These are phyloP conservation scores for Myotis lucifugus DNA, from an alignment of 2,113 vertebrate species.

Conservation along the genomic window DNA sequence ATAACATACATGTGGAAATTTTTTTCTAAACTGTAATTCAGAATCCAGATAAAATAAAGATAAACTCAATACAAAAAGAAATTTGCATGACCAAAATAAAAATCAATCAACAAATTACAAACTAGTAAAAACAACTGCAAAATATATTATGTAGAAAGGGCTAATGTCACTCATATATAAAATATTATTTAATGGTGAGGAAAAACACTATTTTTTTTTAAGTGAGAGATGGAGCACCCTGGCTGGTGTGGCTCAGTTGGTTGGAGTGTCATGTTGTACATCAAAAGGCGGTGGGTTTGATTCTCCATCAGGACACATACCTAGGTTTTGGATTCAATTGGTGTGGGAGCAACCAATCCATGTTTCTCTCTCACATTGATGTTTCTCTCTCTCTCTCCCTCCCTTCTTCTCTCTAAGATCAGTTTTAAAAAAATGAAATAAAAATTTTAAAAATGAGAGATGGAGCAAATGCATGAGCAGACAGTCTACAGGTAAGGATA, in stretches of 20 bases:
- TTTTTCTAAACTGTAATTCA: background rate
- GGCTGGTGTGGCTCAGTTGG: no score
- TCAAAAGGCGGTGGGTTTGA: background rate
- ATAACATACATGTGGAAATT: background rate
- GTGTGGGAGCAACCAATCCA: background rate
- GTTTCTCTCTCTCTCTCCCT: background rate
- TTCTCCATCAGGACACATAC: background rate
- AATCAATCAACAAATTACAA: constrained; percentile 34
- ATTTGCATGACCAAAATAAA: constrained; percentile 16
- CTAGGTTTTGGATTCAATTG: no score
- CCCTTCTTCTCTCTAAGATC: background rate
- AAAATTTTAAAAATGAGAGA: background rate
- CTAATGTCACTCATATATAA: background rate
- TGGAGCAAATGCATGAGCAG: background rate
- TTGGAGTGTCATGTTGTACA: background rate
- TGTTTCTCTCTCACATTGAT: background rate
- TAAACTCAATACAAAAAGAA: background rate
- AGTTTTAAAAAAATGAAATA: background rate
- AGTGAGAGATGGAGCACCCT: background rate
- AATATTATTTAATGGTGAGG: background rate
- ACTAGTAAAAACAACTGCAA: background rate
- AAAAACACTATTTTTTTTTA: background rate
- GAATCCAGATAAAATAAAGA: background rate
- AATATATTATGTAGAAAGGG: background rate
- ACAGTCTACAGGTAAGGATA: background rate